Base-by-base conservation (phyloP, 2,113 vertebrate genomes). In the Neodontobutis hainanensis region DNA sequence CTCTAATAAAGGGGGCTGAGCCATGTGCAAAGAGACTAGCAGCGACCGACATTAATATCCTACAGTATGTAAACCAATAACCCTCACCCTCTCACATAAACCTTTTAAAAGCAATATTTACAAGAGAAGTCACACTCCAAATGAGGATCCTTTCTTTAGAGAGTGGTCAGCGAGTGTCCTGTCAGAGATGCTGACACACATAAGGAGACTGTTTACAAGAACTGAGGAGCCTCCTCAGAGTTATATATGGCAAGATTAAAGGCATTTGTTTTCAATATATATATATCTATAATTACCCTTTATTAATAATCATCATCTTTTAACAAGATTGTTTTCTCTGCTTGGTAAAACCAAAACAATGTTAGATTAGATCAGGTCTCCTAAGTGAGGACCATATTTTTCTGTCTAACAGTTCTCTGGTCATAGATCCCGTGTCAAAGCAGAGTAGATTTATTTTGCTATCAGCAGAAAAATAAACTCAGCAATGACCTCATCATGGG, bases 51-150 rank as follows among this genome's bases (percentile, higher is more conserved):
- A 75, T 70, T 19, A 61, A 10, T 44, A 60, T 40, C 74, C 46
- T 60, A 40, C 46, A 34, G 36, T 57, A 65, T 61, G 73, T 75
- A 81, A 85, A 82, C 75, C 58, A 80, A 63, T 82, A 78, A 77
- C 64, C 83, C 78, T 82, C 83, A 90, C 88, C 81, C 87, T 73
- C 16, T 60, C 32, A 68, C 81, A 68, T 84, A 85, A 88, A 88
- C 77, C 42, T 42, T 64, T 75, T 85, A 76, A 82, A 80, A 86
- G 70, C 61, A 86, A 83, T 88, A 85, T 88, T 89, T 85, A 88
- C 75, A 85, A 59, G 49, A 62, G 8, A 61, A 56, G 61, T 40
- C 46, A 51, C 56, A 48, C 49, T 76, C 58, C 59, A 43, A 82
- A 72, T 72, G 65, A 64, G 50, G 19, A 46, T 66, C 55, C 74